These are phyloP conservation scores for Odiellus spinosus DNA, from an alignment of 2,888 invertebrate genomes.

Conservation along the genomic window DNA sequence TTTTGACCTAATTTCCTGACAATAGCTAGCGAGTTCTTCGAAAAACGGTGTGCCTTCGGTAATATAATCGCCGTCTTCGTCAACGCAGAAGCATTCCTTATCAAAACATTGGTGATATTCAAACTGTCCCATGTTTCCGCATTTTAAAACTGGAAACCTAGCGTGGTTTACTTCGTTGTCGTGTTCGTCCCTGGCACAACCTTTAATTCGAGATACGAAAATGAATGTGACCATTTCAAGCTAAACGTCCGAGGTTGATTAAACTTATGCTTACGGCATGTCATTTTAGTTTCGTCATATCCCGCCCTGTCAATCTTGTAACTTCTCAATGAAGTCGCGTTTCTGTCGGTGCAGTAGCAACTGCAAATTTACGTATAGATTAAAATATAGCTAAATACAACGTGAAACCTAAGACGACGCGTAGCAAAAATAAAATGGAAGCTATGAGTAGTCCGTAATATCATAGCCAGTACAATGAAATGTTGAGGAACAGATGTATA, in stretches of 20 bases:
- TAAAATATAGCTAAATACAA: too few relatives aligned
- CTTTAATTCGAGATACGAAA: too few relatives aligned
- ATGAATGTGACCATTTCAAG: too few relatives aligned
- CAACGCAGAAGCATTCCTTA: conserved; percentile 8
- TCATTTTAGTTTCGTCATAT: conserved; percentile 3
- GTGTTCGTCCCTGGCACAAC: conserved; percentile 9
- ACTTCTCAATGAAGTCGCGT: conserved; percentile 7
- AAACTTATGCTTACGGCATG: conserved; percentile 9
- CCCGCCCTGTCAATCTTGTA: conserved; percentile 3
- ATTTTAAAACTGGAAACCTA: conserved; percentile 4
- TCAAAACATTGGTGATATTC: conserved; percentile 5
- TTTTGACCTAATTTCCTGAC: not conserved
- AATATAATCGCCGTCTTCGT: conserved; percentile 7
- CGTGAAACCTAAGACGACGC: too few relatives aligned
- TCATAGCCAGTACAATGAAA: too few relatives aligned
- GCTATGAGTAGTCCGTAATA: too few relatives aligned
- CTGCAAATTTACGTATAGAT: too few relatives aligned
- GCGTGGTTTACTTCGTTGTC: not conserved
- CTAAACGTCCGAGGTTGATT: too few relatives aligned
- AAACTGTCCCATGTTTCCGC: conserved; percentile 7
- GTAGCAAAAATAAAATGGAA: too few relatives aligned
- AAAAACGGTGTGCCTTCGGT: not conserved
- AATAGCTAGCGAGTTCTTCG: not conserved
- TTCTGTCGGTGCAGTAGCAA: conserved; percentile 7
- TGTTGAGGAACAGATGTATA: too few relatives aligned